These are phyloP conservation scores for Seriola rivoliana DNA, from an alignment of 2,113 vertebrate genomes.

Conservation along the genomic window DNA sequence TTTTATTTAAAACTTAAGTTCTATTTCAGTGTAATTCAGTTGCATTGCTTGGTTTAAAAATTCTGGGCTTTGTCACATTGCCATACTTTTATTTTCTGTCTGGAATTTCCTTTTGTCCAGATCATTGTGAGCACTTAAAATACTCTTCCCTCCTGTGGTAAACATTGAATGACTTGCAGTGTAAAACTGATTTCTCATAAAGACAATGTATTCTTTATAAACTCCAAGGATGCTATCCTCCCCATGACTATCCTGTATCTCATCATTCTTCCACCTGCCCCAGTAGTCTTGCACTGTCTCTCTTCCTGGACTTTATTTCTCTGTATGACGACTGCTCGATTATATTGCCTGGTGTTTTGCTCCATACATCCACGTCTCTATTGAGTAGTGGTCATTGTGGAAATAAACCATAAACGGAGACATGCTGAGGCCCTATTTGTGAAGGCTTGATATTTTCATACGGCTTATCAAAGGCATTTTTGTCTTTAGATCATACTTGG, in stretches of 20 bases:
- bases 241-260: slow-evolving; percentile 28
- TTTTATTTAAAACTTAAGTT: slow-evolving; percentile 1
- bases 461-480: slow-evolving; percentile 46
- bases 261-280: slow-evolving; percentile 23
- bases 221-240: slow-evolving; percentile 47
- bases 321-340: slow-evolving; percentile 58
- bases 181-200: slow-evolving; percentile 24
- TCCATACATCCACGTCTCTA: slow-evolving; percentile 32
- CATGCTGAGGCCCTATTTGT: slow-evolving; percentile 67
- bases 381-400: slow-evolving; percentile 59
- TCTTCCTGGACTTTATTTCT: slow-evolving; percentile 38
- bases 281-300: slow-evolving; percentile 54
- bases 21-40: slow-evolving; percentile 9
- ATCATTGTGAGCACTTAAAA: slow-evolving; percentile 76
- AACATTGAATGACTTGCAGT: slow-evolving; percentile 50
- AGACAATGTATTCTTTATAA: not conserved
- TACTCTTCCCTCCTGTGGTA: slow-evolving; percentile 25
- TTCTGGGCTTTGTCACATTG: not conserved
- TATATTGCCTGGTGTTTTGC: slow-evolving; percentile 48
- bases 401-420: slow-evolving; percentile 61
- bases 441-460: slow-evolving; percentile 27
- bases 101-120: slow-evolving; percentile 73
- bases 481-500: slow-evolving; percentile 46
- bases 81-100: not conserved
- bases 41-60: not conserved